Base-by-base conservation (phyloP, 2,797 vertebrate genomes). In the Poeciliopsis presidionis region DNA sequence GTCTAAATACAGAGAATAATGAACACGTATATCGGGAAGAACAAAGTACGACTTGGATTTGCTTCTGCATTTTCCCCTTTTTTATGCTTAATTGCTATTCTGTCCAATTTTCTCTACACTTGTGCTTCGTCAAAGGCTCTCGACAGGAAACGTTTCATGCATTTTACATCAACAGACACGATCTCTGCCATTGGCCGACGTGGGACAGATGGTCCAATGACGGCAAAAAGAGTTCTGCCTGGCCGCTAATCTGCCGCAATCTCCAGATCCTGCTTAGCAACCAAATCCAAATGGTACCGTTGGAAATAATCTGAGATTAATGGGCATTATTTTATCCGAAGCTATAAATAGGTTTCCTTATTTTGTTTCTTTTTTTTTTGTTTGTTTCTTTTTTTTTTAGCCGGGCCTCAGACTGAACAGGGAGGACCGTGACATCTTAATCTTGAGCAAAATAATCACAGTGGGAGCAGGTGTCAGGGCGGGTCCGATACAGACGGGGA, bases 201-300 rank as follows among this genome's bases (percentile, higher is more conserved):
- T 81, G 75, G 86, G 86, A 89, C 93, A 94, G 91, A 94, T 93
- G 93, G 93, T 84, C 76, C 69, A 75, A 80, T 88, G 90, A 87
- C 87, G 79, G 84, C 80, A 73, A 89, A 87, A 84, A 76, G 75
- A 86, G 73, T 86, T 92, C 81, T 86, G 85, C 86, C 85, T 61
- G 20, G 86, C 81, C 81, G 55, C 84, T 92, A 90, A 93, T 91
- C 92, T 84, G 88, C 88, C 70, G 80, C 81, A 83, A 84, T 89
- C 79, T 73, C 85, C 84, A 85, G 87, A 89, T 87, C 78, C 79
- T 73, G 65, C 74, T 88, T 85, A 87, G 88, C 83, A 81, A 90
- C 82, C 53, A 76, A 90, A 89, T 86, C 77, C 83, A 87, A 83
- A 84, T 77, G 81, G 80, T 75, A 70, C 73, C 67, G 45, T 51